A percentile compares a stretch with the other conserved stretches of the same genome.
These are phyloP conservation scores for Temnopleurus reevesii DNA, from an alignment of 53 echinoderm and acorn worm species.

Conservation along the genomic window DNA sequence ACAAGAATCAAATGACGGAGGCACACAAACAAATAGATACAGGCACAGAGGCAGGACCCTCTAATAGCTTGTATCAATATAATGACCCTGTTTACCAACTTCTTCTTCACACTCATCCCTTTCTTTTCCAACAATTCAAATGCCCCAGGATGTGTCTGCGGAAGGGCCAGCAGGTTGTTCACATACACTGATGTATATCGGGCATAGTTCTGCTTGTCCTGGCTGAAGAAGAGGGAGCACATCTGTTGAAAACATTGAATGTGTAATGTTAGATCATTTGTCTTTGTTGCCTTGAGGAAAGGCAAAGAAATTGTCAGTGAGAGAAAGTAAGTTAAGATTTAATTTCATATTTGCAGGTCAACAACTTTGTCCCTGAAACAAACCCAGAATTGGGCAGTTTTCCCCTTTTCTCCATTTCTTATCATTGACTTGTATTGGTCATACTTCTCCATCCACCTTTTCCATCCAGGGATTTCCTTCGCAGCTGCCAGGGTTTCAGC, in stretches of 20 bases:
- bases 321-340: too few species aligned
- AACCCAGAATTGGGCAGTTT: slow-evolving; percentile 57
- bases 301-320: slow-evolving; percentile 30
- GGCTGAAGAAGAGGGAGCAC: slow-evolving; percentile 58
- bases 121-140: slow-evolving; percentile 53
- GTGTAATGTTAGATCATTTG: slow-evolving; percentile 53
- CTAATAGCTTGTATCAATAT: too few species aligned
- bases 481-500: slow-evolving; percentile 48
- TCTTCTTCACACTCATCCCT: slow-evolving; percentile 62
- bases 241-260: slow-evolving; percentile 49
- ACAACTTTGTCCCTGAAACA: slow-evolving; percentile 33
- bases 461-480: slow-evolving; percentile 51
- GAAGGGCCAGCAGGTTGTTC: slow-evolving; percentile 61
- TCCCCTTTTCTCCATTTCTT: slow-evolving; percentile 34
- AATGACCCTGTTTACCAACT: too few species aligned
- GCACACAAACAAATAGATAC: too few species aligned
- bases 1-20: too few species aligned
- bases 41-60: too few species aligned
- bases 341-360: too few species aligned
- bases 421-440: slow-evolving; percentile 43
- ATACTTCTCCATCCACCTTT: slow-evolving; percentile 58
- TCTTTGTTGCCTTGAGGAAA: slow-evolving; percentile 57
- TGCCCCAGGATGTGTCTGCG: slow-evolving; percentile 68
- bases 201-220: slow-evolving; percentile 58
- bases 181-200: slow-evolving; percentile 52